Evolutionary conservation across 2,888 invertebrate species (phyloP), one percentile per base, ranked within the genome.

Genomic region (Pandemis heparana): DNA sequence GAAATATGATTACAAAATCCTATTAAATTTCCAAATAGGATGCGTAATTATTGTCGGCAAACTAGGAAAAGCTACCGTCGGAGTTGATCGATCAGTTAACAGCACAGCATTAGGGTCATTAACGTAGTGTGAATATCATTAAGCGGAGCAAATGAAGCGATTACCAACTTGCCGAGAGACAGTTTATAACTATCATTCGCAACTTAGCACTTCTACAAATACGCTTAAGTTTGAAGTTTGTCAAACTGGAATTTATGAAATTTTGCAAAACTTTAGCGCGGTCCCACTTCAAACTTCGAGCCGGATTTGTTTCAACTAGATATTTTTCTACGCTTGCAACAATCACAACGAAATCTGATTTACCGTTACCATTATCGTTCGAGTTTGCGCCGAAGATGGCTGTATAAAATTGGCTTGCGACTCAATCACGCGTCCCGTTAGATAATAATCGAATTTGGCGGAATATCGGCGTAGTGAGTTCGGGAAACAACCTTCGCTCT

Each of bases 351-450:
- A 61, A 46, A 23, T 63, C 23, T 32, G 46, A 56, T 56, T 65
- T 46, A 32, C 65, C 16, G 51, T 38, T n/a, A 12, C 43, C 46
- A 43, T 18, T 38, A 60, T 60, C 38, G 60, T 60, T 60, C 38
- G 59, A 32, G 10, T 59, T 14, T 43, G 65, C 48, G 41, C 16
- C 39, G 53, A 16, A 14, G 48, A 53, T 53, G 56, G 41, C 38
- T 32, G 43, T 23, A 51, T 67, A 53, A 43, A 63, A 68, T 51
- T 69, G 73, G 59, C 43, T 39, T n/a, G 61, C 43, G 68, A 63
- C 41, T 69, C 73, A 73, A 73, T 73, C 69, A 69, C 68, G 64
- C 73, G 63, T 69, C 59, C 59, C 41, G n/a, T 59, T 46, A 65
- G 51, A 65, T 51, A 64, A 64, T 73, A 69, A 69, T 69, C 63